Base-by-base conservation (phyloP, 1,140 invertebrate genomes). In the Heliconius hermathena region DNA sequence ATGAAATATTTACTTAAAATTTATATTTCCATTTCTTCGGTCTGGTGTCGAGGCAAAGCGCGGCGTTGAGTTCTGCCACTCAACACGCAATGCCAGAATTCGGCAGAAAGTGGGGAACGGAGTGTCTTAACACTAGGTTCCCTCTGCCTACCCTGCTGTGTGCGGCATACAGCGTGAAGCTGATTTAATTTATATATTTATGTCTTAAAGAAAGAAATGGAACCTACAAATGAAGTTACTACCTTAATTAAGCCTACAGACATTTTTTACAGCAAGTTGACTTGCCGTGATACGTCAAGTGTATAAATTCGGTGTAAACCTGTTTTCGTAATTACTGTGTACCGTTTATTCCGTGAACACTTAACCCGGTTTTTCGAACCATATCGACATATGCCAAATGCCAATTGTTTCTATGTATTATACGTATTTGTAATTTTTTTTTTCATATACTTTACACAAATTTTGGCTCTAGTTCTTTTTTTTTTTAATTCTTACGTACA, bases 241-340 rank as follows among this genome's bases (percentile, higher is more conserved):
- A 26, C 57, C 57, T 22, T 60, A 11, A 66, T 6, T 66, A 66
- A 26, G 26, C 8, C 60, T 29, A 66, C 16, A 66, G 4, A 66
- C 26, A 26, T 57, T 20, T 66, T 66, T 66, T 26, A 66, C 9
- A 29, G 13, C 22, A 26, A 46, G 46, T 41, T 29, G 52, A 16
- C 38, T 74, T 52, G 70, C 60, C 73, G 70, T 82, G 75, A 82
- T 46, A 73, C 73, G 46, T 16, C 71, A 57, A 52, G 38, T 66
- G 66, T 46, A 13, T 46, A 46, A 46, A 72, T 79, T 79, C 60
- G 76, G 82, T 80, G 80, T 83, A 84, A 84, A 85, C 82, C 81
- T 78, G 84, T 89, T 87, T 84, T 86, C 80, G 84, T 88, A 87
- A 88, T 89, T 87, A 82, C 81, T 71, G 71, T 71, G 54, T 87